Evolutionary conservation across 2,797 vertebrate species (phyloP).

Genomic region (Oceanodroma leucorhoa): DNA sequence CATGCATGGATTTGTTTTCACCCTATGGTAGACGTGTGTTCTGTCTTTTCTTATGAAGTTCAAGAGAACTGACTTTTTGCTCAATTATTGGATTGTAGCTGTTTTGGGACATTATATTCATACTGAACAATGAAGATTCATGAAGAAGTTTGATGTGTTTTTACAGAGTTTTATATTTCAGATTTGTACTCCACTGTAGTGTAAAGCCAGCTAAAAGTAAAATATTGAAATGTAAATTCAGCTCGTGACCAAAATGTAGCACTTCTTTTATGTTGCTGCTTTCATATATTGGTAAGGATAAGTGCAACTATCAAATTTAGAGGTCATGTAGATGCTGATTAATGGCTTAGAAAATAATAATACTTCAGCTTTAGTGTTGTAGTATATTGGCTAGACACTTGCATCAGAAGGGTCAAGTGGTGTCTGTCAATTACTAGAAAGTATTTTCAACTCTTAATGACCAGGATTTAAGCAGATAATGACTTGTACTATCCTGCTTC

Average conservation of each 20-base stretch:
- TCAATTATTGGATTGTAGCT: not conserved
- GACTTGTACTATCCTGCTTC: not conserved
- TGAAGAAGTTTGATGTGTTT: not conserved
- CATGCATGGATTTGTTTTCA: not conserved
- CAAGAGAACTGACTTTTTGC: not conserved
- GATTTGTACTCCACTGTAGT: not conserved
- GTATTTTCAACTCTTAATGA: not conserved
- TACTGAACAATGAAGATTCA: not conserved
- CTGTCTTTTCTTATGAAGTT: not conserved
- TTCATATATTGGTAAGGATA: not conserved
- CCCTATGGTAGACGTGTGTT: rapidly evolving
- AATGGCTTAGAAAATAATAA: not conserved
- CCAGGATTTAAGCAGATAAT: not conserved
- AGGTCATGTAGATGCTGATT: not conserved
- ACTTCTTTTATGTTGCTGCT: not conserved
- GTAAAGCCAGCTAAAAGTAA: not conserved
- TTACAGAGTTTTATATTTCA: not conserved
- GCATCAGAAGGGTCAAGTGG: not conserved
- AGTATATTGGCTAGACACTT: not conserved
- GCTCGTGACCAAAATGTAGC: not conserved
- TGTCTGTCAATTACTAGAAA: not conserved
- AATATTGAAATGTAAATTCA: not conserved
- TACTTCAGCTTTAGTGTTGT: not conserved
- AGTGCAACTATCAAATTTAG: not conserved
- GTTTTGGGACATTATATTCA: not conserved